Conservation (phyloP, 2,888 invertebrate species). For the Cactoblastis cactorum region DNA sequence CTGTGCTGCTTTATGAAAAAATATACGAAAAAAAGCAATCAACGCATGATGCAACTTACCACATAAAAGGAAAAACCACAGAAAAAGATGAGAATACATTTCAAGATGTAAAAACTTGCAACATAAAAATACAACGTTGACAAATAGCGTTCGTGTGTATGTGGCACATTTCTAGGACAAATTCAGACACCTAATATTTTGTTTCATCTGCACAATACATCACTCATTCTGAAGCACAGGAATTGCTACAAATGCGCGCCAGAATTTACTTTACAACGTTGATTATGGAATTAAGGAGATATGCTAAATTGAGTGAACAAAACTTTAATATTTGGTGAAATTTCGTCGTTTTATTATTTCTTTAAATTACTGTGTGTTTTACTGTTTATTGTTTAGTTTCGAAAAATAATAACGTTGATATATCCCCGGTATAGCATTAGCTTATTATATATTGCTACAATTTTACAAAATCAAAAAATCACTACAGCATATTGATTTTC, state of each 20-base stretch:
- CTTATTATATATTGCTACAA: no score
- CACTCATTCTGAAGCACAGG: constrained; percentile 9
- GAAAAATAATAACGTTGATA: no score
- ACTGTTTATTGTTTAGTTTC: no score
- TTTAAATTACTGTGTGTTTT: no score
- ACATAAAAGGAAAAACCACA: neutral
- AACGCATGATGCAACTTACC: no score
- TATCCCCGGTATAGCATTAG: no score
- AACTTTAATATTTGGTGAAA: no score
- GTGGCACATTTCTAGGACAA: constrained; percentile 10
- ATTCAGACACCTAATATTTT: constrained; percentile 11
- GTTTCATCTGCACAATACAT: constrained; percentile 8
- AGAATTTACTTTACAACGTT: constrained; percentile 2
- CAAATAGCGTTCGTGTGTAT: constrained; percentile 6
- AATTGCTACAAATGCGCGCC: constrained; percentile 9
- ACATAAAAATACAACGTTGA: constrained; percentile 5
- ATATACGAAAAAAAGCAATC: no score
- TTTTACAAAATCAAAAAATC: no score
- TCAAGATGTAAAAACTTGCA: neutral
- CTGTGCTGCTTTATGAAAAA: no score
- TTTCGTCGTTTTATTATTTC: no score
- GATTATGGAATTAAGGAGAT: neutral
- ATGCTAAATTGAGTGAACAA: neutral
- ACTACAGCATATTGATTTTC: no score
- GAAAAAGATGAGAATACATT: neutral